Base-by-base conservation (phyloP, 2,888 invertebrate genomes). In the Acleris literana region DNA sequence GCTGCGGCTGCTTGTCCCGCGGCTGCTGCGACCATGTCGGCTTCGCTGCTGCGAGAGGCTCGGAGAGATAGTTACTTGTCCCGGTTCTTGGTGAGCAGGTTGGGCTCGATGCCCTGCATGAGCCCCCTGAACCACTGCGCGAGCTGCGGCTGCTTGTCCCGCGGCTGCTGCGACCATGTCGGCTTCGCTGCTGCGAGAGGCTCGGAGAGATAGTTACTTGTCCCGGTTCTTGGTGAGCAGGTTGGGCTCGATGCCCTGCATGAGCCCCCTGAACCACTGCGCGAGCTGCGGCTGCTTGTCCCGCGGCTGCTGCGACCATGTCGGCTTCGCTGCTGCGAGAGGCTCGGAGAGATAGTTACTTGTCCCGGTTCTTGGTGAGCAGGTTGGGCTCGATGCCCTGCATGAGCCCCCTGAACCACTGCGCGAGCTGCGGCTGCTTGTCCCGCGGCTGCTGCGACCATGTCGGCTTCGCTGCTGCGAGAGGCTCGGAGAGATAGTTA, bases 381-480 rank as follows among this genome's bases (percentile, higher is more conserved):
- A 99, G 94, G 90, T 98, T 99, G 74, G 98, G 94, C 90, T 99
- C 99, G 73, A 99, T 97, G 39, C 98, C 98, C 69, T 97, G 96
- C 99, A 99, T 99, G 46, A 99, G 94, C 78, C 96, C 97, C 78
- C 97, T 96, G 93, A 99, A 99, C 96, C 98, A 98, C 84, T 97
- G 96, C 55, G 97, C 97, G 94, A 99, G 97, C 67, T 97, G 95
- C 69, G 95, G 94, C 86, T 98, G 98, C 83, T 98, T 98, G n/a
- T n/a, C n/a, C n/a, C n/a, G n/a, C n/a, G n/a, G n/a, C n/a, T n/a
- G n/a, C n/a, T 73, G 96, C 94, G 68, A 99, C 96, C 78, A 99
- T 96, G 84, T 95, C 97, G 76, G 96, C 96, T 58, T 96, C 96
- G 59, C 98, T 94, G 78, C 98, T 90, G 49, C 93, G 93, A 25